Percentiles rank a stretch among this genome's conserved stretches.
phyloP scores from a whole-genome alignment of 2,797 vertebrate genomes.

The Trachops cirrhosus region DNA sequence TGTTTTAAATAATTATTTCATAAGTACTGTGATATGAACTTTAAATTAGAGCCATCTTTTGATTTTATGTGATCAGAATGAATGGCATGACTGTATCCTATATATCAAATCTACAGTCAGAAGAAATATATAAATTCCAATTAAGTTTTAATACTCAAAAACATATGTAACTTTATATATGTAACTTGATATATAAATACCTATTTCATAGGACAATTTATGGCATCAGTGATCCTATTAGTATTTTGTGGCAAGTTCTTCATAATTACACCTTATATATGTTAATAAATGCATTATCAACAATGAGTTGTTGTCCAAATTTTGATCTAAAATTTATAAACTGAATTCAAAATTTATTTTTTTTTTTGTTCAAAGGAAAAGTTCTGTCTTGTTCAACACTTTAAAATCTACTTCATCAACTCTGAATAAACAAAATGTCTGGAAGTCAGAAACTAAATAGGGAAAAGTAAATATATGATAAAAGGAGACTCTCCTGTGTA shows the following conservation, averaged over 20 bases:
- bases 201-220: slow-evolving; percentile 45
- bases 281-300: slow-evolving; percentile 53
- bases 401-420: background rate
- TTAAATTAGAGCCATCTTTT: background rate
- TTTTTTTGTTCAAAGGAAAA: background rate
- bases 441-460: background rate
- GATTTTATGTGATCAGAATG: background rate
- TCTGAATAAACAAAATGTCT: background rate
- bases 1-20: background rate
- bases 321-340: slow-evolving; percentile 21
- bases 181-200: slow-evolving; percentile 51
- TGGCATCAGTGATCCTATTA: background rate
- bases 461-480: background rate
- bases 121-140: background rate
- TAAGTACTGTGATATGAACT: background rate
- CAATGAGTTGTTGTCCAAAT: slow-evolving; percentile 10
- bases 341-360: background rate
- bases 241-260: background rate
- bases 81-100: background rate
- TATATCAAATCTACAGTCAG: background rate
- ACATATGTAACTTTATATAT: background rate
- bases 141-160: background rate
- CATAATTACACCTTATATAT: slow-evolving; percentile 2
- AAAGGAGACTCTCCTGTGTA: background rate
- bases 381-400: slow-evolving; percentile 25